Conservation (phyloP, 2,113 vertebrate species). For the Atherinomorus stipes region DNA sequence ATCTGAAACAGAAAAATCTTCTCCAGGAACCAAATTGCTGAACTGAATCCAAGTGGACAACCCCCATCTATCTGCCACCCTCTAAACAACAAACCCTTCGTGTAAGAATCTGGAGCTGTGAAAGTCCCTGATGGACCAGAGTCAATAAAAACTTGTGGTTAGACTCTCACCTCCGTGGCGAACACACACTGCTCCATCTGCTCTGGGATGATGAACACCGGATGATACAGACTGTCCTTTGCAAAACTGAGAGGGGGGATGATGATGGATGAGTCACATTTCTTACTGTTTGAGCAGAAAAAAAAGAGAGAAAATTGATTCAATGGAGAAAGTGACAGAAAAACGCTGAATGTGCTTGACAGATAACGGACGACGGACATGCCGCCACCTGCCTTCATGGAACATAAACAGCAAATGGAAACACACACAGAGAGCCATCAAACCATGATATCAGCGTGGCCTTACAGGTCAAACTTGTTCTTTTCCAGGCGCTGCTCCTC, state of each 20-base stretch:
- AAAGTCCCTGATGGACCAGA: too few relatives aligned
- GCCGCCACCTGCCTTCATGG: conserved; percentile 4
- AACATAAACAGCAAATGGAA: background rate
- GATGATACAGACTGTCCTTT: conserved; percentile 81
- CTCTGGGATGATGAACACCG: conserved; percentile 83
- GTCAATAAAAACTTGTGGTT: background rate
- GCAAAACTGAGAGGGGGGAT: conserved; percentile 64
- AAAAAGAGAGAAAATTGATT: conserved; percentile 26
- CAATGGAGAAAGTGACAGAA: background rate
- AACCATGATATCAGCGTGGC: conserved; percentile 10
- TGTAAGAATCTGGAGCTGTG: too few relatives aligned
- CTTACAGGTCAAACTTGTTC: conserved; percentile 83
- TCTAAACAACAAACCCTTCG: too few relatives aligned
- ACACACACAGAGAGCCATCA: conserved; percentile 22
- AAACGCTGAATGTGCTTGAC: background rate
- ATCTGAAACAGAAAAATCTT: too few relatives aligned
- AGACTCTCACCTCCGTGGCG: conserved; percentile 85
- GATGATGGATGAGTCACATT: conserved; percentile 70
- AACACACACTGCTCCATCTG: conserved; percentile 83
- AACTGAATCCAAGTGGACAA: too few relatives aligned
- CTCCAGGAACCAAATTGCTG: too few relatives aligned
- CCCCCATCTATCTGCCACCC: too few relatives aligned
- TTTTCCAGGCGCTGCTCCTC: conserved; percentile 68
- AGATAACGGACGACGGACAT: conserved; percentile 4
- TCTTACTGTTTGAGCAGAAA: conserved; percentile 68